These are phyloP conservation scores for Rhizoglyphus robini DNA, from an alignment of 1,140 invertebrate species.

Conservation along the genomic window DNA sequence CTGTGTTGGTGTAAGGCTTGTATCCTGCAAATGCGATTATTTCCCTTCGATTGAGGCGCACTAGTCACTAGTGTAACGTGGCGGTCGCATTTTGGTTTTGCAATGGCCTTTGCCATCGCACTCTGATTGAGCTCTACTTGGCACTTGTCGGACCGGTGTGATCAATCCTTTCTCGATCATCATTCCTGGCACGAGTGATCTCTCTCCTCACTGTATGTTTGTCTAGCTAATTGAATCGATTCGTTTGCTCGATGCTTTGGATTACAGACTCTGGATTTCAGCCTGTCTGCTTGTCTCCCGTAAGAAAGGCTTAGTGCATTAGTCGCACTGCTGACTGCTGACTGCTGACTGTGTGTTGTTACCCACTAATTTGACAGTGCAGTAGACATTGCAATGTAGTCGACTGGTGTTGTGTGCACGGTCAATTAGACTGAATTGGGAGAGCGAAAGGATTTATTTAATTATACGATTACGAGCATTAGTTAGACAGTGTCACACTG, in stretches of 20 bases:
- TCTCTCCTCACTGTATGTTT: neutral
- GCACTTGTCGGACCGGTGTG: neutral
- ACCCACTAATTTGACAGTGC: too few species aligned
- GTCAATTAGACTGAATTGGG: too few species aligned
- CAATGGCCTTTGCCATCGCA: neutral
- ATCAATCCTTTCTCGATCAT: conserved; percentile 9
- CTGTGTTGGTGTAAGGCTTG: too few species aligned
- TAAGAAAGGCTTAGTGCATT: too few species aligned
- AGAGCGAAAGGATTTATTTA: conserved; percentile 11
- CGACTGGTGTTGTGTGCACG: too few species aligned
- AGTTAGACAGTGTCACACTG: neutral
- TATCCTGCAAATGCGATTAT: conserved; percentile 1
- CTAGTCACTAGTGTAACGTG: neutral
- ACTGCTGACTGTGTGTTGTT: too few species aligned
- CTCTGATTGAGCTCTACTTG: neutral
- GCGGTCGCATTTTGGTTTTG: neutral
- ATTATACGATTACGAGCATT: conserved; percentile 10
- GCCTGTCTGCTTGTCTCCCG: too few species aligned
- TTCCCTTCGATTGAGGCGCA: conserved; percentile 1
- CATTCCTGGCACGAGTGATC: conserved; percentile 7
- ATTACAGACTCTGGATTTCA: neutral
- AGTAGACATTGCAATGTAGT: too few species aligned
- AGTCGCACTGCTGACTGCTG: too few species aligned
- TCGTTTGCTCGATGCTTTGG: neutral
- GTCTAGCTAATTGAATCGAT: conserved; percentile 9